Evolutionary conservation across 2,888 invertebrate genomes (phyloP).

Genomic region (Halictus ligatus): DNA sequence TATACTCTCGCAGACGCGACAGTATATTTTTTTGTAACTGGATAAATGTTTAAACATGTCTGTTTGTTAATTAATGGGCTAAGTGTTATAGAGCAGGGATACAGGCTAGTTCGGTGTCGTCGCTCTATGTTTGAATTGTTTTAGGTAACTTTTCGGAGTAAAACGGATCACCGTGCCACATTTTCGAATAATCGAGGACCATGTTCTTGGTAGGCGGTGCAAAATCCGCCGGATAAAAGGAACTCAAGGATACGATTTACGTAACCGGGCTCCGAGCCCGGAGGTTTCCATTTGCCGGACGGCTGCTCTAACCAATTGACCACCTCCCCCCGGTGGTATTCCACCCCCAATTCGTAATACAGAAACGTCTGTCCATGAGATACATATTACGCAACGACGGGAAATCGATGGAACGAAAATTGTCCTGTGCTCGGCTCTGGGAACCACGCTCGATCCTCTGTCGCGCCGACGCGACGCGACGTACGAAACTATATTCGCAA

Average conservation of each 20-base stretch:
- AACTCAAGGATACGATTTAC: slow-evolving; percentile 34
- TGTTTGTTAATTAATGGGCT: neutral
- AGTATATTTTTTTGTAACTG: neutral
- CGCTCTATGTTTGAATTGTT: neutral
- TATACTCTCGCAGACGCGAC: neutral
- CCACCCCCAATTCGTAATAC: slow-evolving; percentile 30
- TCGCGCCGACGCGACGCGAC: neutral
- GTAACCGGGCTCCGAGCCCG: slow-evolving; percentile 37
- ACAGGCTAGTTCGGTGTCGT: neutral
- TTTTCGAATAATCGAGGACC: neutral
- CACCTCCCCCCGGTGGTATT: slow-evolving; percentile 4
- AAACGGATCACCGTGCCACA: neutral
- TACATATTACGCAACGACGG: slow-evolving; percentile 35
- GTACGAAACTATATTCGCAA: neutral
- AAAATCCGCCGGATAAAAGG: slow-evolving; percentile 5
- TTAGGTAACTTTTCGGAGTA: neutral
- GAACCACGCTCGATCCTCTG: neutral
- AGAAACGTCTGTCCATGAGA: slow-evolving; percentile 27
- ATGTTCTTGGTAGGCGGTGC: neutral
- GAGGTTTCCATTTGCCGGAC: slow-evolving; percentile 42
- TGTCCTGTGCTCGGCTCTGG: slow-evolving; percentile 1
- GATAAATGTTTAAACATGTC: neutral
- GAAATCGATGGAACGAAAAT: slow-evolving; percentile 38
- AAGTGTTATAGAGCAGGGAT: neutral
- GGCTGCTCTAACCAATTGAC: slow-evolving; percentile 48